Evolutionary conservation across 1,140 invertebrate genomes (phyloP).

Genomic region (Calosoma granatense): DNA sequence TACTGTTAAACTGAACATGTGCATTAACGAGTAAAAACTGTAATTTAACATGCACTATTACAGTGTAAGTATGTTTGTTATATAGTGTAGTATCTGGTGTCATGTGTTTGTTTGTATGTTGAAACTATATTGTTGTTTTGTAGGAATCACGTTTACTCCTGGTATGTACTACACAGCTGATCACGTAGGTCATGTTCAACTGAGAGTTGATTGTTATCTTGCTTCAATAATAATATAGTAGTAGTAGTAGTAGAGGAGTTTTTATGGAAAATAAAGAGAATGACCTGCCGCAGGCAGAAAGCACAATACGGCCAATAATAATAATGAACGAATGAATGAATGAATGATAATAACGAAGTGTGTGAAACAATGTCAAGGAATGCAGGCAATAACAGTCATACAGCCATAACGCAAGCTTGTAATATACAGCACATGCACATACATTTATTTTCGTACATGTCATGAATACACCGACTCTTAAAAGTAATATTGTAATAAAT

Average conservation of each 20-base stretch:
- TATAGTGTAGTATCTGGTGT: background rate
- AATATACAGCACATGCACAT: slow-evolving; percentile 34
- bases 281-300: slow-evolving; percentile 1
- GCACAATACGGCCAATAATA: background rate
- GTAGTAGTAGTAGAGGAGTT: too few relatives aligned
- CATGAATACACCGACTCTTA: slow-evolving; percentile 22
- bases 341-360: too few relatives aligned
- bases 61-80: background rate
- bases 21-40: slow-evolving; percentile 18
- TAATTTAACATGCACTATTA: background rate
- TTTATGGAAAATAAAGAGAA: too few relatives aligned
- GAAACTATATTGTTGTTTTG: too few relatives aligned
- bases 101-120: too few relatives aligned
- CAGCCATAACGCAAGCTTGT: slow-evolving; percentile 10
- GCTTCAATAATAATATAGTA: background rate
- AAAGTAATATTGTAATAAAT: slow-evolving; percentile 3
- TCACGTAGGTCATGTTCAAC: too few relatives aligned
- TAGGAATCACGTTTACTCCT: too few relatives aligned
- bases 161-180: too few relatives aligned
- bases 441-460: slow-evolving; percentile 35
- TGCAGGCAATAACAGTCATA: slow-evolving; percentile 7
- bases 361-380: background rate
- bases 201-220: too few relatives aligned
- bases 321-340: too few relatives aligned
- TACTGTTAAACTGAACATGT: slow-evolving; percentile 15